A percentile compares a stretch with the other conserved stretches of the same genome.
phyloP scores from a whole-genome alignment of 2,888 invertebrate species.

The Pheosia tremula region DNA sequence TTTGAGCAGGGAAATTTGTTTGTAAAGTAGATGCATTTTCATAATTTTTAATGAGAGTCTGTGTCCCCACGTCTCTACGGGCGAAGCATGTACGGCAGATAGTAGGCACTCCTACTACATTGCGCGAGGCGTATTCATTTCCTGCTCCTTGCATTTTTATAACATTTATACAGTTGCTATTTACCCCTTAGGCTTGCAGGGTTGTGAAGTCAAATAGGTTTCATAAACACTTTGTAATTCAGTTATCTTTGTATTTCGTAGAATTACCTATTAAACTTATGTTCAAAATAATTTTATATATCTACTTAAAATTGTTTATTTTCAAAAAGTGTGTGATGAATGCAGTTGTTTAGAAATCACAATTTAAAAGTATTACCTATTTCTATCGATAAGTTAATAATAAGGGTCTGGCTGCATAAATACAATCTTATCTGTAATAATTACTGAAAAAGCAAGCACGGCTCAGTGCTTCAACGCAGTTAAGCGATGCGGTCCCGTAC shows the following conservation, averaged over 20 bases:
- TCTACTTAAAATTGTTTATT: too few species aligned
- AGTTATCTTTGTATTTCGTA: too few species aligned
- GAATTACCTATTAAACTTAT: too few species aligned
- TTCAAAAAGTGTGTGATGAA: too few species aligned
- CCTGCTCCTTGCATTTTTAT: conserved; percentile 77
- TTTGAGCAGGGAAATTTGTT: conserved; percentile 35
- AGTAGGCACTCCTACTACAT: conserved; percentile 19
- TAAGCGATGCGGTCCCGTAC: conserved; percentile 58
- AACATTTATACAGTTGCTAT: conserved; percentile 61
- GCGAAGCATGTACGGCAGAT: neutral
- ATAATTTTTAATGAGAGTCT: conserved; percentile 38
- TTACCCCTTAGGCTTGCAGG: conserved; percentile 54
- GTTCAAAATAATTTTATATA: too few species aligned
- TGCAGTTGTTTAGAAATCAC: too few species aligned
- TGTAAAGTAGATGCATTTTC: conserved; percentile 28
- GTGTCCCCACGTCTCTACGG: conserved; percentile 24
- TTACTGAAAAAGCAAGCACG: conserved; percentile 27
- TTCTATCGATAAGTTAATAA: conserved; percentile 23
- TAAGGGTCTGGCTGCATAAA: conserved; percentile 22
- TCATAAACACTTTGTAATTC: conserved; percentile 13
- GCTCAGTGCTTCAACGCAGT: conserved; percentile 49
- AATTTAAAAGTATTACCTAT: neutral
- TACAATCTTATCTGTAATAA: conserved; percentile 22
- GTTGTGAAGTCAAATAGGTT: conserved; percentile 39
- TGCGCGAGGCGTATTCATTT: conserved; percentile 69